Percentiles rank a stretch among this genome's conserved stretches.
Evolutionary conservation across 2,888 invertebrate species (phyloP).

Genomic region (Noctua janthina): DNA sequence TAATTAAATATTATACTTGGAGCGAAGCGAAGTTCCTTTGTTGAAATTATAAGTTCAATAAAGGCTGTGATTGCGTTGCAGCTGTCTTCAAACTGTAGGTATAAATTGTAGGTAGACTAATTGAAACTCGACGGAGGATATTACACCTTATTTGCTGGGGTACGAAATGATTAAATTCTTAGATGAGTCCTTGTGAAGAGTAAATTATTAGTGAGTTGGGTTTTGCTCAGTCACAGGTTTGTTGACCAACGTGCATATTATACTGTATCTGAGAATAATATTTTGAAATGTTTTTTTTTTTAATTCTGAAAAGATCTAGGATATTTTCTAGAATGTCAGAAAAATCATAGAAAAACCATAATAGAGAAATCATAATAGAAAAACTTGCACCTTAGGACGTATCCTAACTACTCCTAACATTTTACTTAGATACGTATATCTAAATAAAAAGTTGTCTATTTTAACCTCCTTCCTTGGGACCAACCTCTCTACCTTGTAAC

Average conservation of each 20-base stretch:
- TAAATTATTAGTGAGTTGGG: background rate
- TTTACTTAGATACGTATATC: too few species aligned
- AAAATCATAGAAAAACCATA: too few species aligned
- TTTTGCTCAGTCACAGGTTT: background rate
- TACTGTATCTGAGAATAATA: background rate
- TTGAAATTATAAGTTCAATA: conserved; percentile 65
- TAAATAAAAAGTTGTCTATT: background rate
- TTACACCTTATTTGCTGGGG: conserved; percentile 21
- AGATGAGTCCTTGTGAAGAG: background rate
- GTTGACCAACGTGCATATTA: background rate
- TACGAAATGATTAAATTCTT: conserved; percentile 4
- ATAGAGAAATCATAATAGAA: too few species aligned
- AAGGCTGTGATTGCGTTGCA: conserved; percentile 58
- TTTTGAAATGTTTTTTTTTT: background rate
- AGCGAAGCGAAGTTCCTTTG: conserved; percentile 49
- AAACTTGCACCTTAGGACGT: too few species aligned
- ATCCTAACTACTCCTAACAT: too few species aligned
- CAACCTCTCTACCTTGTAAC: too few species aligned
- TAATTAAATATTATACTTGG: conserved; percentile 64
- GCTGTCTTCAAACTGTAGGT: conserved; percentile 39
- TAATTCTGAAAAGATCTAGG: background rate
- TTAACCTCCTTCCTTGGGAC: too few species aligned
- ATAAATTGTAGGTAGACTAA: conserved; percentile 25
- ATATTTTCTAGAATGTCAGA: background rate
- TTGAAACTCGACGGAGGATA: conserved; percentile 20